Evolutionary conservation across 2,888 invertebrate genomes (phyloP), one percentile per base, ranked within the genome.

Genomic region (Hirtodrosophila confusa): DNA sequence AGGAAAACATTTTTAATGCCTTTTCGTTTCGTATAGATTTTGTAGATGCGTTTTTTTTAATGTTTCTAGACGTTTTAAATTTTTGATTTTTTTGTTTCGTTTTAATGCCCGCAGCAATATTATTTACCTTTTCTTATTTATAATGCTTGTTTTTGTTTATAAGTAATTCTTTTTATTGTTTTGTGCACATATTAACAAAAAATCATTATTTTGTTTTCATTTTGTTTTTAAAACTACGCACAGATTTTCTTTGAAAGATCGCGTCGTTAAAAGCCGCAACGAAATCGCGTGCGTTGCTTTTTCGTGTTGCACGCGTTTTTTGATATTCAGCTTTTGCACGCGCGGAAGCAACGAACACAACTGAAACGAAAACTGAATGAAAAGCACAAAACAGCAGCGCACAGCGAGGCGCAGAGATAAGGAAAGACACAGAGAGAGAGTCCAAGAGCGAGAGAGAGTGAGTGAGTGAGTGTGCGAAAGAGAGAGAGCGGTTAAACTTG

Each of bases 301-400:
- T 27, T 27, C 1, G 3, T 12, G 27, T 8, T 17, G 67, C 67
- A 47, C 62, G 62, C 71, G 62, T 47, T 47, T 49, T 37, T 11
- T 9, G 17, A 43, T 35, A 49, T 58, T 75, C 61, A 78, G 75
- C 84, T 80, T 86, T 80, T 80, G 80, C 62, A 80, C 82, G 82
- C 87, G 80, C 80, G 85, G 62, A 78, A 65, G 85, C 80, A 45
- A 75, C 82, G 82, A 82, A 86, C 82, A 70, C 87, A 82, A 80
- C 80, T 83, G 80, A 86, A 74, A 75, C 68, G 71, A 74, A 80
- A 78, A 80, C 62, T 84, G 87, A 82, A 86, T 84, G 82, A 86
- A 82, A 82, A 80, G 77, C 80, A 78, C 80, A 66, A 64, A 67
- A 6, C 27, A 27, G 27, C 50, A 49, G 39, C 56, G 67, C 61